Conservation (phyloP, 2,113 vertebrate species). For the Anguilla rostrata region DNA sequence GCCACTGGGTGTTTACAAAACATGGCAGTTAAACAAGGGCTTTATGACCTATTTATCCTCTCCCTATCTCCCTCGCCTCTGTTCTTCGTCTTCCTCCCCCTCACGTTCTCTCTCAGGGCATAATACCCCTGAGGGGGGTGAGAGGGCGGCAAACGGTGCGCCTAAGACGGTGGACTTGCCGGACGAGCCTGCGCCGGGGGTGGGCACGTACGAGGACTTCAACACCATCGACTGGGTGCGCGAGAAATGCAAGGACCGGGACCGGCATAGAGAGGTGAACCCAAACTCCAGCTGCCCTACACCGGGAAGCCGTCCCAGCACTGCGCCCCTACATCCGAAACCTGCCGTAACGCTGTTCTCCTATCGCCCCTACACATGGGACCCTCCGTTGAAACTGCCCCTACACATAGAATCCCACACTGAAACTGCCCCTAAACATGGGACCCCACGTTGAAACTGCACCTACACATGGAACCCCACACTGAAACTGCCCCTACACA, state of each 20-base stretch:
- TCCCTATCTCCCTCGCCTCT: background rate
- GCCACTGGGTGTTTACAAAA: background rate
- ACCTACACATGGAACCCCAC: background rate
- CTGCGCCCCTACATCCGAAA: background rate
- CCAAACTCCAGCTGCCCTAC: background rate
- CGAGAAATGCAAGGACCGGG: conserved; percentile 85
- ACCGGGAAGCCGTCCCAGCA: background rate
- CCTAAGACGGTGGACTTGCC: conserved; percentile 79
- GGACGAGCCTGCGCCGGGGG: conserved; percentile 80
- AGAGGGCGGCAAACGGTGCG: conserved; percentile 63
- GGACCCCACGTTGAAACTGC: background rate
- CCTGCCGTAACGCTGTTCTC: background rate
- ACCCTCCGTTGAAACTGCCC: too few species aligned
- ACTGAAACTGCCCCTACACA: background rate
- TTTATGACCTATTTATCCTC: background rate
- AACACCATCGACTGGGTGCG: conserved; percentile 89
- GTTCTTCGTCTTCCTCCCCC: background rate
- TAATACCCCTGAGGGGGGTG: conserved; percentile 65
- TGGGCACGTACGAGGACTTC: conserved; percentile 86
- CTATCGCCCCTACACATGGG: too few species aligned
- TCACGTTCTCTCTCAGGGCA: conserved; percentile 54
- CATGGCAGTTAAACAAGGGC: background rate
- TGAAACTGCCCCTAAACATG: background rate
- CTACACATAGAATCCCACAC: too few species aligned
- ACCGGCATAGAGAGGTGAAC: conserved; percentile 81